Evolutionary conservation across 2,797 vertebrate species (phyloP).

Genomic region (Danio jaintianensis): DNA sequence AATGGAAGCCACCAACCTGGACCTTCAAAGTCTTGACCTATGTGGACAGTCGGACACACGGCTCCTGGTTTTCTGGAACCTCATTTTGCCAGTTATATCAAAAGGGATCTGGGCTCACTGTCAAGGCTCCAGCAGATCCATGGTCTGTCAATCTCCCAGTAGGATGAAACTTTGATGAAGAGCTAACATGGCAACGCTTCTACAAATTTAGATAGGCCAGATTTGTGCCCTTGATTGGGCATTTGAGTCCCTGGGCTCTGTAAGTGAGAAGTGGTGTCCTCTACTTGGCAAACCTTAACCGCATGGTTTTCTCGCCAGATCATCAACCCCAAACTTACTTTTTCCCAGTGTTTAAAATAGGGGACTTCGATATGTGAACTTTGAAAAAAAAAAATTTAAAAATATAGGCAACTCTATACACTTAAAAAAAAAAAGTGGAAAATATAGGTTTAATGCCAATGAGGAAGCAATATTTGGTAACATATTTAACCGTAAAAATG

Average conservation of each 20-base stretch:
- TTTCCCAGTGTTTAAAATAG: constrained; percentile 28
- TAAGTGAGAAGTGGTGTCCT: neutral
- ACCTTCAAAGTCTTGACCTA: constrained; percentile 42
- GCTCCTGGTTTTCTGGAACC: constrained; percentile 24
- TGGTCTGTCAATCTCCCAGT: constrained; percentile 25
- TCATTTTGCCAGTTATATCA: constrained; percentile 20
- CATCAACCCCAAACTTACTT: constrained; percentile 1
- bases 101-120: constrained; percentile 41
- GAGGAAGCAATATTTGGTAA: no score
- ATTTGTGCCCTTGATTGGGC: constrained; percentile 37
- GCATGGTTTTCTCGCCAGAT: constrained; percentile 16
- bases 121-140: constrained; percentile 50
- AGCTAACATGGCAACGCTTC: constrained; percentile 53
- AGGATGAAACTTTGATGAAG: constrained; percentile 42
- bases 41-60: neutral
- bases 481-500: neutral
- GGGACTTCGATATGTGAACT: constrained; percentile 36
- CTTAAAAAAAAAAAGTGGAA: no score
- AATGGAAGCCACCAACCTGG: neutral
- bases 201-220: constrained; percentile 37
- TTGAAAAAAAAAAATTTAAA: constrained; percentile 19
- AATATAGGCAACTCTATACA: neutral
- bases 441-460: no score
- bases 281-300: neutral
- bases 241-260: neutral